Percentiles rank a stretch among this genome's conserved stretches.
These are phyloP conservation scores for Orientallactaga sibirica DNA, from an alignment of 2,797 vertebrate species.

Conservation along the genomic window DNA sequence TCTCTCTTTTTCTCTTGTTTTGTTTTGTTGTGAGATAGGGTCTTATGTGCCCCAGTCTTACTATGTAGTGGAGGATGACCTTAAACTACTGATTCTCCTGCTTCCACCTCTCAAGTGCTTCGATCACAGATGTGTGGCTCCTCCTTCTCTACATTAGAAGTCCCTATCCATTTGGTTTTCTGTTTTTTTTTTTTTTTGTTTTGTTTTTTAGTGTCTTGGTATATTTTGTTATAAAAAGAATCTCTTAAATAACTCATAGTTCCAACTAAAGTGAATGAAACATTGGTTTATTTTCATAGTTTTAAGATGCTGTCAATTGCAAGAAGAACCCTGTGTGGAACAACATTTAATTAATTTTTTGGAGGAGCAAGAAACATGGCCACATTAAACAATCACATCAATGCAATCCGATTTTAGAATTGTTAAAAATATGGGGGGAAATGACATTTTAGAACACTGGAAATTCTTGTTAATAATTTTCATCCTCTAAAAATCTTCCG, in stretches of 20 bases:
- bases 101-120: too few relatives aligned
- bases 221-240: conserved; percentile 20
- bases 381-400: not conserved
- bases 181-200: not conserved
- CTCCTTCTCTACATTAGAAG: not conserved
- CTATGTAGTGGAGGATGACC: not conserved
- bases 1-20: not conserved
- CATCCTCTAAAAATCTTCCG: not conserved
- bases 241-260: not conserved
- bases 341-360: not conserved
- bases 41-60: too few relatives aligned
- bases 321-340: not conserved
- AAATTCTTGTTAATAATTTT: conserved; percentile 35
- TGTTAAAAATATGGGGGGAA: not conserved
- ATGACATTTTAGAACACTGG: not conserved
- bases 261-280: conserved; percentile 17
- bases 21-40: too few relatives aligned
- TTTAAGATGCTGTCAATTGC: not conserved
- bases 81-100: not conserved
- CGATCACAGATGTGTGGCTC: not conserved
- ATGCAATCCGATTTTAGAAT: conserved; percentile 25
- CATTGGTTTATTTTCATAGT: not conserved
- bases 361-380: not conserved
- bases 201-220: not conserved
- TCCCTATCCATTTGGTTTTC: not conserved